phyloP scores from a whole-genome alignment of 2,797 vertebrate species.

The Lutjanus campechanus region DNA sequence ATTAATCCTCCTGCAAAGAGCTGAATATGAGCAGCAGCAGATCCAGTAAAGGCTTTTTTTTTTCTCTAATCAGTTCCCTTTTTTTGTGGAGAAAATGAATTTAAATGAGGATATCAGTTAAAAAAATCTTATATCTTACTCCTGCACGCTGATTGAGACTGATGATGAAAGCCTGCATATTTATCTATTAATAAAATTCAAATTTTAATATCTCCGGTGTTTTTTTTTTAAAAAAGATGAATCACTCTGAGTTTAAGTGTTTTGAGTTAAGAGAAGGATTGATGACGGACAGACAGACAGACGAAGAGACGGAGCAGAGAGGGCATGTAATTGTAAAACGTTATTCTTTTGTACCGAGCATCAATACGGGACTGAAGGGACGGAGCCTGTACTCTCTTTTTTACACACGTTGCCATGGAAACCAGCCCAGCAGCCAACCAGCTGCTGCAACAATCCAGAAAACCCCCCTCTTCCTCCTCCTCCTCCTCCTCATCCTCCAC shows the following conservation, averaged over 20 bases:
- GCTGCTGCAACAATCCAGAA: slow-evolving; percentile 69
- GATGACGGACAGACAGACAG: slow-evolving; percentile 11
- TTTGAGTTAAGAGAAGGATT: slow-evolving; percentile 8
- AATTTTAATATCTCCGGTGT: slow-evolving; percentile 19
- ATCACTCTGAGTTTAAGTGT: slow-evolving; percentile 11
- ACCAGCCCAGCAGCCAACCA: slow-evolving; percentile 84
- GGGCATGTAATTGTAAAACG: slow-evolving; percentile 59
- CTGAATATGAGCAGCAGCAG: slow-evolving; percentile 34
- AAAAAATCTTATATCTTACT: background rate
- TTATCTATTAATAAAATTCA: slow-evolving; percentile 25
- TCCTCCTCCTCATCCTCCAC: slow-evolving; percentile 14
- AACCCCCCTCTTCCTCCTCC: slow-evolving; percentile 6
- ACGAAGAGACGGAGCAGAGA: slow-evolving; percentile 10
- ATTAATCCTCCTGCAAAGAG: slow-evolving; percentile 46
- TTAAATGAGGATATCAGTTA: slow-evolving; percentile 9
- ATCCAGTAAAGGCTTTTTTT: slow-evolving; percentile 29
- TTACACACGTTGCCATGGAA: slow-evolving; percentile 79
- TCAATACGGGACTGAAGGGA: slow-evolving; percentile 73
- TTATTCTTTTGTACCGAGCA: slow-evolving; percentile 74
- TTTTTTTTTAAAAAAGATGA: slow-evolving; percentile 1
- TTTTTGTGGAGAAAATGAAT: slow-evolving; percentile 38
- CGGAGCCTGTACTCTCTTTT: slow-evolving; percentile 72
- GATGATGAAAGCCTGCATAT: background rate
- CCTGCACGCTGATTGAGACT: background rate
- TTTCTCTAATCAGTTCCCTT: slow-evolving; percentile 12